phyloP scores from a whole-genome alignment of 2,888 invertebrate species.

The Physocephala rufipes region DNA sequence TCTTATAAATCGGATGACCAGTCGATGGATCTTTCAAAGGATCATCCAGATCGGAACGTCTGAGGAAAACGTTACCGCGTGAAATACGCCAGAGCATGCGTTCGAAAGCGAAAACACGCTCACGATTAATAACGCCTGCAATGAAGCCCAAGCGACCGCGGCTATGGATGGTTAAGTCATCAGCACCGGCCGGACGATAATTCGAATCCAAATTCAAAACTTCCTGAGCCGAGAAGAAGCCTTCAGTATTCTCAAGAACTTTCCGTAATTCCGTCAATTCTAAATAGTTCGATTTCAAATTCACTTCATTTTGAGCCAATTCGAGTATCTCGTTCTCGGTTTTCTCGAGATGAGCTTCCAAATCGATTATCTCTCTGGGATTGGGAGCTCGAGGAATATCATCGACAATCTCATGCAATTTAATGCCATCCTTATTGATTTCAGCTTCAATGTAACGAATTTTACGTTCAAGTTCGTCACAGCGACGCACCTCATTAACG shows the following conservation, averaged over 20 bases:
- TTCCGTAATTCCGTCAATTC: conserved; percentile 93
- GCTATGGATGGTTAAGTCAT: conserved; percentile 54
- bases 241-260: conserved; percentile 91
- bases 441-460: conserved; percentile 83
- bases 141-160: conserved; percentile 75
- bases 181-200: conserved; percentile 76
- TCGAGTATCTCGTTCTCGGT: conserved; percentile 95
- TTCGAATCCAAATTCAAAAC: conserved; percentile 67
- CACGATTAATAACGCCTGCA: conserved; percentile 85
- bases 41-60: conserved; percentile 80
- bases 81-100: conserved; percentile 90
- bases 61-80: conserved; percentile 86
- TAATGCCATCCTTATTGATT: conserved; percentile 80
- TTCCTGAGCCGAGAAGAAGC: conserved; percentile 65
- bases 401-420: conserved; percentile 76
- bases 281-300: conserved; percentile 90
- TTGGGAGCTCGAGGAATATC: conserved; percentile 77
- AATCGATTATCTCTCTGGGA: conserved; percentile 82
- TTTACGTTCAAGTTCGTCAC: conserved; percentile 87
- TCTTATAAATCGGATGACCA: conserved; percentile 77
- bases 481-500: conserved; percentile 84
- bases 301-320: conserved; percentile 93
- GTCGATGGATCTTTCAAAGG: conserved; percentile 81
- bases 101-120: conserved; percentile 86
- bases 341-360: conserved; percentile 91